Evolutionary conservation across 2,888 invertebrate genomes (phyloP).

Genomic region (Cyaniris semiargus): DNA sequence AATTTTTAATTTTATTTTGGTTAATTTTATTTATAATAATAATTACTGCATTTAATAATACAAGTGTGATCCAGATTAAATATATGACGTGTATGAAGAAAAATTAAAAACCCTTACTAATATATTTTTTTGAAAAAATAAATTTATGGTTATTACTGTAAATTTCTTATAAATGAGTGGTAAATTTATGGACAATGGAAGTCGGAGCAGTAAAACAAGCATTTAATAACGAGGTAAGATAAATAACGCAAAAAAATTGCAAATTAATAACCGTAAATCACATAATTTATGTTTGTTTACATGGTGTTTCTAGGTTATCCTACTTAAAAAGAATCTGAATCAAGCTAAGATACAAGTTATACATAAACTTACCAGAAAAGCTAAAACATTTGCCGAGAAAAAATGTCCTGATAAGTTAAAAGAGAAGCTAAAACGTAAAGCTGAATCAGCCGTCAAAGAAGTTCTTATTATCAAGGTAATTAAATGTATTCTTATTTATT

Average conservation of each 20-base stretch:
- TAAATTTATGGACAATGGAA: slow-evolving; percentile 57
- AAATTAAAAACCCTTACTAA: background rate
- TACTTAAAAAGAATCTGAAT: slow-evolving; percentile 65
- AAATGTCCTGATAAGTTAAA: slow-evolving; percentile 62
- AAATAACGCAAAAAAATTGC: background rate
- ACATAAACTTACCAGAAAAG: slow-evolving; percentile 71
- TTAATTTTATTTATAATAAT: background rate
- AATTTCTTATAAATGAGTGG: background rate
- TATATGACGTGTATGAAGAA: background rate
- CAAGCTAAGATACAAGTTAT: slow-evolving; percentile 71
- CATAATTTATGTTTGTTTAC: slow-evolving; percentile 16
- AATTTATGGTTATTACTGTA: background rate
- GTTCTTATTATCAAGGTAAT: slow-evolving; percentile 70
- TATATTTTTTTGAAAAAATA: background rate
- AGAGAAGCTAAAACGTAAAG: slow-evolving; percentile 65
- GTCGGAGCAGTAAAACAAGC: slow-evolving; percentile 75
- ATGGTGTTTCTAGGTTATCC: slow-evolving; percentile 61
- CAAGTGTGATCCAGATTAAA: background rate
- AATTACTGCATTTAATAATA: background rate
- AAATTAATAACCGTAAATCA: background rate
- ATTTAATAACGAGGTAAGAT: slow-evolving; percentile 70
- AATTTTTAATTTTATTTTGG: background rate
- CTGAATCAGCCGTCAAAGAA: slow-evolving; percentile 68
- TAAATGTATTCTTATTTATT: slow-evolving; percentile 22
- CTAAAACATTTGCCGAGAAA: slow-evolving; percentile 64